These are phyloP conservation scores for Monochamus saltuarius DNA, from an alignment of 1,140 invertebrate species.

Conservation along the genomic window DNA sequence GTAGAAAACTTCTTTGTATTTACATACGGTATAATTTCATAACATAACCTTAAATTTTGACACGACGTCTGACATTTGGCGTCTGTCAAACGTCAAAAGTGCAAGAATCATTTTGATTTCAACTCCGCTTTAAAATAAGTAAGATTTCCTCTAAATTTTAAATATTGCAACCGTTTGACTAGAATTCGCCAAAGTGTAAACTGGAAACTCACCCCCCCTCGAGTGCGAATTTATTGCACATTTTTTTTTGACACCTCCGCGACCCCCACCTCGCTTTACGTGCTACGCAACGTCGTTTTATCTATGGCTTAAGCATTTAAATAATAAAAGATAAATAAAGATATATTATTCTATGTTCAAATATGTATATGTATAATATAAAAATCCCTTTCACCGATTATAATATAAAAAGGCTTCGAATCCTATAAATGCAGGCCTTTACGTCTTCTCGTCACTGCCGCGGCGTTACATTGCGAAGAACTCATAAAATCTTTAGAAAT, in stretches of 20 bases:
- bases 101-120: neutral
- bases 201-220: neutral
- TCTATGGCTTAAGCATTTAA: slow-evolving; percentile 18
- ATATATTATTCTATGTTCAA: slow-evolving; percentile 24
- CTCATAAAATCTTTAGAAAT: slow-evolving; percentile 37
- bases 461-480: slow-evolving; percentile 28
- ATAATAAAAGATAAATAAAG: slow-evolving; percentile 25
- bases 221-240: slow-evolving; percentile 18
- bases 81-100: slow-evolving; percentile 1
- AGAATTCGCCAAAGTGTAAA: slow-evolving; percentile 1
- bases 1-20: too few relatives aligned
- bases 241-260: slow-evolving; percentile 3
- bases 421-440: slow-evolving; percentile 17
- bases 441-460: slow-evolving; percentile 20
- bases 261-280: slow-evolving; percentile 5
- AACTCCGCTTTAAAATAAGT: neutral
- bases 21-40: too few relatives aligned
- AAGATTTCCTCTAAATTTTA: neutral
- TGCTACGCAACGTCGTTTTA: slow-evolving; percentile 13
- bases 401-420: slow-evolving; percentile 38
- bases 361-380: slow-evolving; percentile 33
- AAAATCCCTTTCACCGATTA: slow-evolving; percentile 48
- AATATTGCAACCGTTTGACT: neutral
- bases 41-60: too few relatives aligned
- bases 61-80: too few relatives aligned